Evolutionary conservation across 2,797 vertebrate species (phyloP).

Genomic region (Cyprinodon diabolis): DNA sequence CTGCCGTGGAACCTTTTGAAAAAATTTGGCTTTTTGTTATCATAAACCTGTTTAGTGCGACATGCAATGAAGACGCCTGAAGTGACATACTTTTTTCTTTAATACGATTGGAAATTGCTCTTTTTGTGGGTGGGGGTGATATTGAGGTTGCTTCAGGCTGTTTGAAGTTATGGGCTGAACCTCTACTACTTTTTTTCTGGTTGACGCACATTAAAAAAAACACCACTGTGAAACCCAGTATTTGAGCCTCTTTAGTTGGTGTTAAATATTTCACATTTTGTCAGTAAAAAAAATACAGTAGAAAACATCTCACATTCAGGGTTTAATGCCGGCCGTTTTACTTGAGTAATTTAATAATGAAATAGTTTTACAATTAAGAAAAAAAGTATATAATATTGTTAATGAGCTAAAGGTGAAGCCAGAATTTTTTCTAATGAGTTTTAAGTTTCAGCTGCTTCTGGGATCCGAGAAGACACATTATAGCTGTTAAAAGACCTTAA

Average conservation of each 20-base stretch:
- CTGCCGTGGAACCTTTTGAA: conserved; percentile 66
- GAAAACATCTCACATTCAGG: conserved; percentile 45
- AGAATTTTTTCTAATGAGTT: conserved; percentile 29
- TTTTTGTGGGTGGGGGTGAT: conserved; percentile 13
- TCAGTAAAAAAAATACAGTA: conserved; percentile 32
- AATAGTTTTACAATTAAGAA: conserved; percentile 41
- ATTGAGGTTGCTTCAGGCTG: conserved; percentile 54
- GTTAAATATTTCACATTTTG: conserved; percentile 14
- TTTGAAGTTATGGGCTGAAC: conserved; percentile 61
- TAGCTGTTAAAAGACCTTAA: conserved; percentile 24
- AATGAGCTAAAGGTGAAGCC: conserved; percentile 23
- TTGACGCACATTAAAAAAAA: conserved; percentile 33
- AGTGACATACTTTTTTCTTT: conserved; percentile 78
- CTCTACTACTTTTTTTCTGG: conserved; percentile 24
- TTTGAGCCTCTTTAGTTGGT: conserved; percentile 36
- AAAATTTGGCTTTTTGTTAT: conserved; percentile 71
- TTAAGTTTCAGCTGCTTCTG: conserved; percentile 36
- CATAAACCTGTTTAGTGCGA: conserved; percentile 80
- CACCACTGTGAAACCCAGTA: conserved; percentile 39
- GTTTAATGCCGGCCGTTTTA: conserved; percentile 43
- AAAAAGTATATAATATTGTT: conserved; percentile 21
- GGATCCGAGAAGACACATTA: conserved; percentile 40
- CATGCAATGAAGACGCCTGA: conserved; percentile 65
- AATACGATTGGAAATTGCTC: conserved; percentile 53
- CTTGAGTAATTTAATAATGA: conserved; percentile 46